Evolutionary conservation across 2,797 vertebrate genomes (phyloP).

Genomic region (Nyctalus aviator): DNA sequence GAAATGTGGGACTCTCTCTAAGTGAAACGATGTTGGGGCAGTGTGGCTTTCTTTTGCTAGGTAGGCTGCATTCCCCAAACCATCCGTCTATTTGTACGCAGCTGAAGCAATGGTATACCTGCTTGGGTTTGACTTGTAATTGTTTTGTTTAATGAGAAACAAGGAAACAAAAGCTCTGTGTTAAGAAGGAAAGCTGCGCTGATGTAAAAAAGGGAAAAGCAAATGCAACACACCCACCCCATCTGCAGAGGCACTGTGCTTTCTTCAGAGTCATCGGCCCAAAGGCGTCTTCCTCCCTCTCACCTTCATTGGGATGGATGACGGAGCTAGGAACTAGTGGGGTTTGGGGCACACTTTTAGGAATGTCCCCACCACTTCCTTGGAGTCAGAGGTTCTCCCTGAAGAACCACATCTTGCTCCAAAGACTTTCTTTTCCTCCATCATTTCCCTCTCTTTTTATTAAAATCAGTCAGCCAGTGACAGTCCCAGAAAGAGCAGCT

Average conservation of each 20-base stretch:
- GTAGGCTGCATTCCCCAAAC: not conserved
- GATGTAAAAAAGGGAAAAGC: conserved; percentile 60
- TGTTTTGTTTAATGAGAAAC: conserved; percentile 48
- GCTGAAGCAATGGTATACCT: conserved; percentile 27
- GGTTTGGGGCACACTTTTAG: not conserved
- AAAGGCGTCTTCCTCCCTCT: not conserved
- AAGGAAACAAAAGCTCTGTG: conserved; percentile 38
- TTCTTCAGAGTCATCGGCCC: conserved; percentile 7
- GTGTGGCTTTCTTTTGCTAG: not conserved
- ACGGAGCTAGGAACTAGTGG: not conserved
- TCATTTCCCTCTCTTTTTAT: not conserved
- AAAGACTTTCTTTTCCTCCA: not conserved
- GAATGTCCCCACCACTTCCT: not conserved
- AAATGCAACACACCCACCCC: not conserved
- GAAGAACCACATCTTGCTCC: not conserved
- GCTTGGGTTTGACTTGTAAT: not conserved
- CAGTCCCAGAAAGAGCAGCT: not conserved
- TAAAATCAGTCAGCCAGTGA: not conserved
- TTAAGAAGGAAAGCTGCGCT: not conserved
- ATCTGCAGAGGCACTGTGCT: conserved; percentile 52
- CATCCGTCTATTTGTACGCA: not conserved
- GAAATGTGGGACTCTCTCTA: not conserved
- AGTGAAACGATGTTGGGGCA: not conserved
- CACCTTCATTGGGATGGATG: not conserved
- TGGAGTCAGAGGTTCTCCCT: not conserved